Base-by-base conservation (phyloP, 2,113 vertebrate genomes). In the Uria aalge region DNA sequence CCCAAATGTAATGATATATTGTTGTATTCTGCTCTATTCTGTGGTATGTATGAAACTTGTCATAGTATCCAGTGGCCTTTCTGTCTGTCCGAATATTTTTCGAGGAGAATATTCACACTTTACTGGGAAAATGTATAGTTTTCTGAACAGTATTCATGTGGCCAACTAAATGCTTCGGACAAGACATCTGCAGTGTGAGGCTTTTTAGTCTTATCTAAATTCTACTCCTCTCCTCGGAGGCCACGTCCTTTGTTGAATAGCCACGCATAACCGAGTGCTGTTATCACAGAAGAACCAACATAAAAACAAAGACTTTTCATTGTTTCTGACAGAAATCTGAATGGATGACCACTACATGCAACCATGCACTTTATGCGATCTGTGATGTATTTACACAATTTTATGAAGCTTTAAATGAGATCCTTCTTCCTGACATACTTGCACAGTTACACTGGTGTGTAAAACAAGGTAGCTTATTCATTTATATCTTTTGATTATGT, bases 321-420 rank as follows among this genome's bases (percentile, higher is more conserved):
- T 94, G 66, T 90, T 82, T 41, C 29, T 95, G 82, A 16, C 94
- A 99, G 99, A 99, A 99, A 97, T 99, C 99, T 0, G 99, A 99
- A 97, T 99, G 99, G 99, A 99, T 99, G 99, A 99, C 99, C 10
- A 99, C 99, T 8, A 99, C 99, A 2, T 99, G 99, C 95, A 99
- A 99, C 98, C 99, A 99, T 1, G 99, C 99, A 6, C 99, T 99
- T 67, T 99, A 99, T 57, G 99, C 99, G 45, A 99, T 99, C 94
- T 99, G 99, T 91, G 99, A 99, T 21, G 99, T 99, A 32, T 99
- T 99, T 95, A 99, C 99, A 0, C 99, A 99, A 76, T 99, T 99
- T 86, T 99, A 99, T 29, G 99, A 99, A 97, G 99, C 99, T 47
- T 98, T 99, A 96, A 99, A 99, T 43, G 98, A 99, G 89, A 98